Evolutionary conservation across 1,140 invertebrate genomes (phyloP).

Genomic region (Hesperophylax magnus): DNA sequence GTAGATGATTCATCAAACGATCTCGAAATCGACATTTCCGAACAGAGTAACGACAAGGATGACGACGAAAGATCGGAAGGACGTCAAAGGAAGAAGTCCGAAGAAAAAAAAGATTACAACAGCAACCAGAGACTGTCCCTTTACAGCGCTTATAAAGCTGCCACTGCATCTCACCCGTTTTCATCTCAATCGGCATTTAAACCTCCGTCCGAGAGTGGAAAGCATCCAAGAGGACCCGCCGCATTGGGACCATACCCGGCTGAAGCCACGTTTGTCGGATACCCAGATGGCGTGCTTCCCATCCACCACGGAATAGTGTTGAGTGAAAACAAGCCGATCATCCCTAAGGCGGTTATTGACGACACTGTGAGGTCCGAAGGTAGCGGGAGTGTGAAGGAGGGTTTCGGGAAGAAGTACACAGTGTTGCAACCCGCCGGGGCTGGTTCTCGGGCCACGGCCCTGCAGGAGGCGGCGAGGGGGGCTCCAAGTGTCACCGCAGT

Average conservation of each 20-base stretch:
- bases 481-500: conserved; percentile 78
- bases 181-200: conserved; percentile 82
- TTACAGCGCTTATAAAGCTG: conserved; percentile 70
- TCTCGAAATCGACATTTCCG: conserved; percentile 84
- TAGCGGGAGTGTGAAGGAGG: conserved; percentile 60
- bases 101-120: conserved; percentile 67
- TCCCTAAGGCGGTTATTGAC: conserved; percentile 51
- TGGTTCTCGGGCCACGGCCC: conserved; percentile 81
- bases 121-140: conserved; percentile 65
- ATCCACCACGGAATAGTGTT: conserved; percentile 61
- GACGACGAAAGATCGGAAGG: conserved; percentile 67
- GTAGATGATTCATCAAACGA: conserved; percentile 86
- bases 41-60: conserved; percentile 71
- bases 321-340: conserved; percentile 60
- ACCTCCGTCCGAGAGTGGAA: conserved; percentile 74
- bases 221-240: conserved; percentile 65
- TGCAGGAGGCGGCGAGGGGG: conserved; percentile 81
- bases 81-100: conserved; percentile 66
- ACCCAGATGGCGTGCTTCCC: conserved; percentile 57
- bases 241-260: conserved; percentile 75
- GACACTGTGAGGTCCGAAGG: conserved; percentile 61
- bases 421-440: conserved; percentile 85
- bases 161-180: conserved; percentile 73
- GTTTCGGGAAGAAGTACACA: conserved; percentile 79
- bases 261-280: conserved; percentile 76